phyloP scores from a whole-genome alignment of 2,113 vertebrate species.

The Rafetus swinhoei region DNA sequence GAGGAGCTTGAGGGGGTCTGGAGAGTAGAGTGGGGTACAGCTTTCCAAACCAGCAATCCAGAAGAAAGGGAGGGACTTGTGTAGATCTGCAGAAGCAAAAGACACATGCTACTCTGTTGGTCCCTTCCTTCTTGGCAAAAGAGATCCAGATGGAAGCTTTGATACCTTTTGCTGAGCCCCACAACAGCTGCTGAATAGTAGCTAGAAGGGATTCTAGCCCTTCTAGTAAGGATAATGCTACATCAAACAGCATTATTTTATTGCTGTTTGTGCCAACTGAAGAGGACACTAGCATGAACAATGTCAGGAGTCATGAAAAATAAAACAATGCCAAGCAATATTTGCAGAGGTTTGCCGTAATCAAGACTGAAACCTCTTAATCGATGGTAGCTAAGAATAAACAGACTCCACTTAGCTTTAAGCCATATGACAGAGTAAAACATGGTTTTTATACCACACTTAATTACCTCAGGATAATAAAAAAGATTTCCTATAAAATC shows the following conservation, averaged over 20 bases:
- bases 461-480: not conserved
- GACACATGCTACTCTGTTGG: not conserved
- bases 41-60: not conserved
- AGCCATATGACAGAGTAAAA: not conserved
- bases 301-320: not conserved
- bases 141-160: not conserved
- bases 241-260: not conserved
- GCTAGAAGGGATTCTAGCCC: not conserved
- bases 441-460: not conserved
- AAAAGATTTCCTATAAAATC: not conserved
- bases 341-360: slow-evolving; percentile 22
- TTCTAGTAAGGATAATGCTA: not conserved
- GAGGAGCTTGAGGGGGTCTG: not conserved
- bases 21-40: not conserved
- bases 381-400: not conserved
- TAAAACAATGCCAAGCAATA: not conserved
- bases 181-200: not conserved
- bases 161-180: not conserved
- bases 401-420: not conserved
- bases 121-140: not conserved
- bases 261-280: not conserved
- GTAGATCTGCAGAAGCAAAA: not conserved
- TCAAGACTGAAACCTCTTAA: slow-evolving; percentile 16
- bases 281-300: not conserved
- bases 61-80: not conserved